Base-by-base conservation (phyloP, 2,113 vertebrate genomes). In the Calidris pugnax region DNA sequence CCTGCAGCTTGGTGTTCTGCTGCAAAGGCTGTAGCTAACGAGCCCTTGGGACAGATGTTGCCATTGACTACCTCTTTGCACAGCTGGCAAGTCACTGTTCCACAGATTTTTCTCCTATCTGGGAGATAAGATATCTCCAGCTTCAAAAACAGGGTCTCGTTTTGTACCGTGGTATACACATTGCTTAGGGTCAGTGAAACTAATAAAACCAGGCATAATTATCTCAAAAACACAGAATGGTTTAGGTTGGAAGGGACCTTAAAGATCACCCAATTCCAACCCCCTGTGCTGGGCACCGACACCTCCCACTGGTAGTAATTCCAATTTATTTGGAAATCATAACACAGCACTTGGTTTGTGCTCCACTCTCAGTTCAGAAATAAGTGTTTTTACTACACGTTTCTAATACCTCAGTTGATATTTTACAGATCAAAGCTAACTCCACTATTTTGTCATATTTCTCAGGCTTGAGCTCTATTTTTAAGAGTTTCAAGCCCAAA, bases 1-100 rank as follows among this genome's bases (percentile, higher is more conserved):
- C 51, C 32, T 1, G 3, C 7, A 17, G 32, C 3, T 0, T 7
- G 0, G 35, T 3, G n/a, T 32, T 33, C 8, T 41, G 35, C 28
- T 28, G 10, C 1, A 0, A 41, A 50, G 64, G 73, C 57, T 20
- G 12, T 2, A 23, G 43, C 39, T 32, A 53, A 55, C 9, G 3
- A 68, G 68, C 6, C 26, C 35, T 43, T 28, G 2, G 26, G 86
- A 63, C 48, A 76, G 62, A 30, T 15, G 18, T 48, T 33, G n/a
- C 30, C 33, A 8, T 20, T 14, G 17, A 21, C 56, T 47, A 9
- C 24, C n/a, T 47, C 14, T 41, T 22, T 18, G 21, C 30, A 26
- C 19, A 17, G 28, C 35, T 41, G 22, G n/a, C 43, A 43, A 37
- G 6, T 35, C 22, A 20, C 48, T 9, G 2, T 15, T 41, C 28